Evolutionary conservation across 1,140 invertebrate genomes (phyloP), one percentile per base, ranked within the genome.

Genomic region (Calycopis cecrops): DNA sequence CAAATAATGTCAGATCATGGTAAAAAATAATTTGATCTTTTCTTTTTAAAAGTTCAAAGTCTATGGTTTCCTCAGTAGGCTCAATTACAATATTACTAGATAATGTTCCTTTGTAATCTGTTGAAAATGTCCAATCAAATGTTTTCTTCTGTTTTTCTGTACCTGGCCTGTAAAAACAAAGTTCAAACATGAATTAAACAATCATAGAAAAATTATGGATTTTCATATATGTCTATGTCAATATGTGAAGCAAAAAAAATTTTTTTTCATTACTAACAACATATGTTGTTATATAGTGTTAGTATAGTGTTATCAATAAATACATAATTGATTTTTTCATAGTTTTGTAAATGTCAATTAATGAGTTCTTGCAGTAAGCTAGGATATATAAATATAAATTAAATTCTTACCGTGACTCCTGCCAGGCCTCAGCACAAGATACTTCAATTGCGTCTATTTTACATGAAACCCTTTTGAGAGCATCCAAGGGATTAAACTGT

Each of bases 101-200:
- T 18, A 96, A 71, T 16, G 95, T 96, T 37, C 98, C 98, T 80
- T 92, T 93, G 76, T 99, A 99, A 75, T 94, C 91, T 33, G 96
- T 98, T n/a, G 95, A 95, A 72, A 96, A 99, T 7, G 98, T 99
- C 98, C 98, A 99, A 87, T 99, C 98, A 88, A 98, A 99, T 11
- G 96, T 93, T 69, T 95, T 94, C 12, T 95, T 87, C 72, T 94
- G 93, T 69, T 96, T 92, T 67, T 93, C 92, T 38, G 94, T 90
- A 64, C 88, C 87, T 71, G 86, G 87, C 62, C 89, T 90, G 62
- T 52, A 76, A 83, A 54, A 34, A 4, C 10, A 53, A 44, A 34
- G 18, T 44, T 53, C 11, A 17, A 17, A 44, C n/a, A 35, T 37
- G 7, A 17, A 21, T n/a, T n/a, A n/a, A n/a, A n/a, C n/a, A n/a